These are phyloP conservation scores for Glaucopsyche alexis DNA, from an alignment of 2,888 invertebrate genomes.

Conservation along the genomic window DNA sequence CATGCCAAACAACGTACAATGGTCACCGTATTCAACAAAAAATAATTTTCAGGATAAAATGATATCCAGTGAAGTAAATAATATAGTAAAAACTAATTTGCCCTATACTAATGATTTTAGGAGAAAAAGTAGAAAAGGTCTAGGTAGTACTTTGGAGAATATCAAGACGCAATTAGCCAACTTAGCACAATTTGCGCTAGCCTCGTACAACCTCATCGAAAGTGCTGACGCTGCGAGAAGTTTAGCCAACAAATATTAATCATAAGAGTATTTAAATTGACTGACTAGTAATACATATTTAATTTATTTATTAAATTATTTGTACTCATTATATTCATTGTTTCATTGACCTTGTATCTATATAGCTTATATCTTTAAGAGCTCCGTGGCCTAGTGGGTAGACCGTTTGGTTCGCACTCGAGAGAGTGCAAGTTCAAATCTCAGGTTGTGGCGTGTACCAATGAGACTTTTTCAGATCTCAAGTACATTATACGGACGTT, in stretches of 20 bases:
- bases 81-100: background rate
- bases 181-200: slow-evolving; percentile 22
- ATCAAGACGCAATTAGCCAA: slow-evolving; percentile 2
- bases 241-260: slow-evolving; percentile 42
- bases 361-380: too few relatives aligned
- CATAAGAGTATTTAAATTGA: background rate
- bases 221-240: slow-evolving; percentile 44
- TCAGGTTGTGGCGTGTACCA: too few relatives aligned
- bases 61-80: background rate
- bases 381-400: too few relatives aligned
- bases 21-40: background rate
- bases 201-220: slow-evolving; percentile 2
- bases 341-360: background rate
- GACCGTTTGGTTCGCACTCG: too few relatives aligned
- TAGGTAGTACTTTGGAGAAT: slow-evolving; percentile 21
- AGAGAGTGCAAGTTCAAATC: too few relatives aligned
- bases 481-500: too few relatives aligned
- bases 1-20: background rate
- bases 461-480: too few relatives aligned
- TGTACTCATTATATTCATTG: background rate
- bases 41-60: background rate
- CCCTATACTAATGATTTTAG: background rate
- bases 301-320: background rate
- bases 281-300: background rate
- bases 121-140: background rate